phyloP scores from a whole-genome alignment of 2,113 vertebrate species.

The Phasianus colchicus region DNA sequence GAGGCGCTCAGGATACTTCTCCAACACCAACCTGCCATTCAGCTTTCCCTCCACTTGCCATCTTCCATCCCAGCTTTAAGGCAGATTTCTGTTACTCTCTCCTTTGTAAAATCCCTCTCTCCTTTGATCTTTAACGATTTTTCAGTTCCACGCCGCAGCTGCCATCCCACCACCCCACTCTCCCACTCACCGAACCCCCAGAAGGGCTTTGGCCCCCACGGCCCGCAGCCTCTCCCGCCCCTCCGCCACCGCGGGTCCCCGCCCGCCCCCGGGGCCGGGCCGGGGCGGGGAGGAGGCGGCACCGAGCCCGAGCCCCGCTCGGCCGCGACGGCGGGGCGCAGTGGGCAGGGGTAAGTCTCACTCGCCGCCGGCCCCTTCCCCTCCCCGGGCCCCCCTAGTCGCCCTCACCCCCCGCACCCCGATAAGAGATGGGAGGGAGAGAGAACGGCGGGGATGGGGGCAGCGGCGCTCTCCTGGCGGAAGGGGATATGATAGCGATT shows the following conservation, averaged over 20 bases:
- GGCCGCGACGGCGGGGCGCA: neutral
- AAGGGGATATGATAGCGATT: neutral
- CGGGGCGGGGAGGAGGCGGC: neutral
- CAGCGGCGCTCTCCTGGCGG: neutral
- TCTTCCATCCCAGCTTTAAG: neutral
- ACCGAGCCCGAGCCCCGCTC: neutral
- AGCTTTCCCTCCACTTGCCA: rapidly evolving
- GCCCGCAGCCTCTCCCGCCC: neutral
- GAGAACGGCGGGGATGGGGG: neutral
- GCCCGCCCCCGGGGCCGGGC: neutral
- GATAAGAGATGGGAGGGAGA: neutral
- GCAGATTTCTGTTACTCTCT: neutral
- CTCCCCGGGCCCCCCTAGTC: neutral
- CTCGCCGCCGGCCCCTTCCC: neutral
- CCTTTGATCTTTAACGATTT: neutral
- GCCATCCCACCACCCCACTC: neutral
- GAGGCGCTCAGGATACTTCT: neutral
- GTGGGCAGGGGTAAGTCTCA: conserved; percentile 6
- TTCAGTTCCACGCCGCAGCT: neutral
- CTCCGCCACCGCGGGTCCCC: neutral
- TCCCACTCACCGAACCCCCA: neutral
- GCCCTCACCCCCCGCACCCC: neutral
- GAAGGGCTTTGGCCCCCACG: too few relatives aligned
- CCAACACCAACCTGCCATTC: neutral
- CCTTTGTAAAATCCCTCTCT: neutral